phyloP scores from a whole-genome alignment of 2,888 invertebrate genomes.

The Nomada lathburiana region DNA sequence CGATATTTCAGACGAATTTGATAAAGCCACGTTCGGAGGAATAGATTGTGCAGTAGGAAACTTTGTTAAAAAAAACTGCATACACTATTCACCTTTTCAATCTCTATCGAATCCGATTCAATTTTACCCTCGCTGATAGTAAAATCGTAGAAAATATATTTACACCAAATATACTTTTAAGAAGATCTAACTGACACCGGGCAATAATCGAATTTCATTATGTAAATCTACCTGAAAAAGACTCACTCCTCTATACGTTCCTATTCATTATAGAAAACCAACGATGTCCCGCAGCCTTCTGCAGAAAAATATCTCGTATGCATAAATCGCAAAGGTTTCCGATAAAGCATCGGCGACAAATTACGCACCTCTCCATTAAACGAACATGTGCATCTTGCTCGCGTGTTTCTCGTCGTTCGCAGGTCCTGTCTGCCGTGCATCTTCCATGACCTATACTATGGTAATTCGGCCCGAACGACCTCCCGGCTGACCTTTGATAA shows the following conservation, averaged over 20 bases:
- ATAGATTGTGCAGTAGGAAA: not conserved
- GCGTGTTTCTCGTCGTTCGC: slow-evolving; percentile 19
- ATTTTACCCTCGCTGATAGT: no score
- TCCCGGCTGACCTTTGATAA: slow-evolving; percentile 82
- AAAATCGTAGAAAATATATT: no score
- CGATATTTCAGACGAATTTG: not conserved
- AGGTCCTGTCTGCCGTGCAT: slow-evolving; percentile 49
- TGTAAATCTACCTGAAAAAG: no score
- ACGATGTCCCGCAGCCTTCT: no score
- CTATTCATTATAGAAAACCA: no score
- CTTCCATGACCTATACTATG: slow-evolving; percentile 75
- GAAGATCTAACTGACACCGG: no score
- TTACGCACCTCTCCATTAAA: slow-evolving; percentile 66
- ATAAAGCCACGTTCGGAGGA: not conserved
- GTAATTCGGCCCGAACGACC: slow-evolving; percentile 78
- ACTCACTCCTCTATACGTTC: no score
- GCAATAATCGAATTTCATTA: no score
- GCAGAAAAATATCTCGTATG: not conserved
- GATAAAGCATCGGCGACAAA: slow-evolving; percentile 76
- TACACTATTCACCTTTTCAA: no score
- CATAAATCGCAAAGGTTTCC: slow-evolving; percentile 35
- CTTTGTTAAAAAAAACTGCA: no score
- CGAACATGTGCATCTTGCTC: slow-evolving; percentile 19
- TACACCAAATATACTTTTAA: no score
- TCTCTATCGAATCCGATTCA: no score